phyloP scores from a whole-genome alignment of 1,140 invertebrate species.

The Bombus balteatus region DNA sequence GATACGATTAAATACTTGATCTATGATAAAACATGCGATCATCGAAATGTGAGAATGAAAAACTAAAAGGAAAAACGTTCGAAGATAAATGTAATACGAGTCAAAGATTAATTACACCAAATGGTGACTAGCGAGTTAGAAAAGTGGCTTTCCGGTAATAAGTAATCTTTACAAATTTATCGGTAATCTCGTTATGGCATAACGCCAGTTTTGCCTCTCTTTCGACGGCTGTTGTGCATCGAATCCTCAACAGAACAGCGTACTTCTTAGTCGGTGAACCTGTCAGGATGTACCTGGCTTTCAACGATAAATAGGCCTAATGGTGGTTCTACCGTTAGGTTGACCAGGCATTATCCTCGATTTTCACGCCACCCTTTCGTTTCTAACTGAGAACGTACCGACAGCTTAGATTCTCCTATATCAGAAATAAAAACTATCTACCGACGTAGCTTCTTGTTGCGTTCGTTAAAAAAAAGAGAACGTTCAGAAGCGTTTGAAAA shows the following conservation, averaged over 20 bases:
- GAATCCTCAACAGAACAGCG: slow-evolving; percentile 36
- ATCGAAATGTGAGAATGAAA: neutral
- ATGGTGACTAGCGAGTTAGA: neutral
- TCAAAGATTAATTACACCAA: slow-evolving; percentile 27
- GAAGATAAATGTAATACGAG: neutral
- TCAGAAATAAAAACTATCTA: neutral
- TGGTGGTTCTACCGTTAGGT: slow-evolving; percentile 69
- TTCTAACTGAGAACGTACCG: slow-evolving; percentile 19
- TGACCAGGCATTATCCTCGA: slow-evolving; percentile 69
- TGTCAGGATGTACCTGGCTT: slow-evolving; percentile 65
- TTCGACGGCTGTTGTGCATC: slow-evolving; percentile 41
- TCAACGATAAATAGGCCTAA: slow-evolving; percentile 65
- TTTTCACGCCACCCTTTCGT: slow-evolving; percentile 73
- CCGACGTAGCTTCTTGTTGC: neutral
- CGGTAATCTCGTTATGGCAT: slow-evolving; percentile 73
- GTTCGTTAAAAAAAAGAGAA: neutral
- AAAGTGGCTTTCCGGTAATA: slow-evolving; percentile 21
- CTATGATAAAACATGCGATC: neutral
- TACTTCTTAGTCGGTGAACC: slow-evolving; percentile 43
- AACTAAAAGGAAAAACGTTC: neutral
- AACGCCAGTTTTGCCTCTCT: slow-evolving; percentile 56
- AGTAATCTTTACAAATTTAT: slow-evolving; percentile 64
- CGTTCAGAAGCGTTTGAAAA: too few species aligned
- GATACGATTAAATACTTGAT: neutral
- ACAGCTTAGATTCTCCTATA: neutral